A percentile compares a stretch with the other conserved stretches of the same genome.
These are phyloP conservation scores for Pachycephala philippinensis DNA, from an alignment of 2,113 vertebrate genomes.

Conservation along the genomic window DNA sequence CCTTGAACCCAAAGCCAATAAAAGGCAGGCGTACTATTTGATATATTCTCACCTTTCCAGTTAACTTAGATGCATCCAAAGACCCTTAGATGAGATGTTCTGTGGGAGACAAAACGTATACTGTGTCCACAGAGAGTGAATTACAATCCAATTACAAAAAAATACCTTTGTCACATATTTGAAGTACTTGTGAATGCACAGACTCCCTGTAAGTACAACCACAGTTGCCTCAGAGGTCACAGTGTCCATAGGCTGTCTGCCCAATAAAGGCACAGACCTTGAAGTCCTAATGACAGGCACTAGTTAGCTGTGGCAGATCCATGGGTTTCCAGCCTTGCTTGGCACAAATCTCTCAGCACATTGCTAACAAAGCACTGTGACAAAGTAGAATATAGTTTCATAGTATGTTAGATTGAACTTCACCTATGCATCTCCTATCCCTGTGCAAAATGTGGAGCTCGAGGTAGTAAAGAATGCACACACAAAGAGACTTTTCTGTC, in stretches of 20 bases:
- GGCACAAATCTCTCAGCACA: neutral
- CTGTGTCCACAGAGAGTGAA: neutral
- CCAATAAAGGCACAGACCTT: neutral
- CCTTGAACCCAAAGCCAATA: neutral
- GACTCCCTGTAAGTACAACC: neutral
- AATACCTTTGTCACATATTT: neutral
- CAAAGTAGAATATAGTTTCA: neutral
- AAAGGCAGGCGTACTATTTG: neutral
- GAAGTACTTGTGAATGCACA: neutral
- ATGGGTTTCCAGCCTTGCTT: neutral
- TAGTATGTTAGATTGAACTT: neutral
- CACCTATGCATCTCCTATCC: neutral
- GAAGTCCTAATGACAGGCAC: neutral
- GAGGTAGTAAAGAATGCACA: neutral
- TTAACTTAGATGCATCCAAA: neutral
- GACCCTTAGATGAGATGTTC: neutral
- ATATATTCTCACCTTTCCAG: neutral
- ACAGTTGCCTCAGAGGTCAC: neutral
- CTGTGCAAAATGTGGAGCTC: neutral
- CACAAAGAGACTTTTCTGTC: neutral
- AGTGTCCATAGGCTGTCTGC: neutral
- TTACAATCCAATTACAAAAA: neutral
- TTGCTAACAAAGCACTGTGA: neutral
- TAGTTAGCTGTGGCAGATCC: neutral
- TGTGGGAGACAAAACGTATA: neutral